Base-by-base conservation (phyloP, 2,797 vertebrate species). In the Hemibagrus guttatus region DNA sequence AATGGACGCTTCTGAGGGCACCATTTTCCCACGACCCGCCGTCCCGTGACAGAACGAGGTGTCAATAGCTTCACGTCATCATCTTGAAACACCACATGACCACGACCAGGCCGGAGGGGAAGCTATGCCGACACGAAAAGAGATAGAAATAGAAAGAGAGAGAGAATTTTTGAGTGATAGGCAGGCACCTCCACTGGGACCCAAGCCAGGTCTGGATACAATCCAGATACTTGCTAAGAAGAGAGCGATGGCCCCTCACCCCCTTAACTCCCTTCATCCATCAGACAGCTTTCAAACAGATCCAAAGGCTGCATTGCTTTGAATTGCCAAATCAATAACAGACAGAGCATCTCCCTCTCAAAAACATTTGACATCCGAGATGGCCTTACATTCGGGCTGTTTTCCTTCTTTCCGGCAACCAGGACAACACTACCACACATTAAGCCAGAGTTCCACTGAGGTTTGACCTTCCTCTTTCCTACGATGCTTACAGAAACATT, bases 41-140 rank as follows among this genome's bases (percentile, higher is more conserved):
- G 84, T 89, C 86, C 83, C 82, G 69, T 83, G 56, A 86, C 87
- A 72, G 85, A 85, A 59, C 83, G 87, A 88, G 88, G 91, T 91
- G 91, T 90, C 80, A 92, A 92, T 85, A 90, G 89, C 90, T 87
- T 89, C 89, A 69, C 6, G 63, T 90, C 83, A 87, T 52, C 88
- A 80, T 90, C 81, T 86, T 81, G 68, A 85, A 61, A 54, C n/a
- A 6, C 58, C 68, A 84, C 71, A 16, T 49, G 87, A 88, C 84
- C 76, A 68, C 35, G 69, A 85, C 39, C 86, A 61, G 63, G 49
- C 66, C 85, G 83, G 39, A 28, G 78, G 23, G 64, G 69, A 86
- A 81, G 75, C 75, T 68, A 85, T 88, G 26, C 58, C 69, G 80
- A 88, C 79, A 80, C 52, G 56, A 39, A 86, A 69, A 19, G 35